Conservation (phyloP, 1,140 invertebrate species). For the Drosophila quadrilineata region DNA sequence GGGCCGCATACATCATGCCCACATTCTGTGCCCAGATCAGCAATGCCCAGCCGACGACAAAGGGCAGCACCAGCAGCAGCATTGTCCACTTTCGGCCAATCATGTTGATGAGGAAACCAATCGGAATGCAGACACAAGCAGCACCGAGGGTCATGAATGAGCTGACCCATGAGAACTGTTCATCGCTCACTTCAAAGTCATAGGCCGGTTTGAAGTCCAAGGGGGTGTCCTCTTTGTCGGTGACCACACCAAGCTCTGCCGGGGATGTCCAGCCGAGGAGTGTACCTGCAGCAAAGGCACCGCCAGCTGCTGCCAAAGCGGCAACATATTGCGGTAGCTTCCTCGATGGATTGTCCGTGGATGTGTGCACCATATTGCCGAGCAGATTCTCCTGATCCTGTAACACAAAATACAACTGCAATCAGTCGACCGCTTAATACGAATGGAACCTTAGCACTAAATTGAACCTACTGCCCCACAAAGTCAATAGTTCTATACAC, state of each 20-base stretch:
- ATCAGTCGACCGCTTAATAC: neutral
- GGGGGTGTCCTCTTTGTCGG: no score
- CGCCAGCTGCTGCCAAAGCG: slow-evolving; percentile 84
- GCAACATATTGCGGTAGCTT: slow-evolving; percentile 87
- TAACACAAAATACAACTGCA: neutral
- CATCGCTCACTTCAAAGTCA: slow-evolving; percentile 81
- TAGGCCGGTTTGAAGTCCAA: slow-evolving; percentile 83
- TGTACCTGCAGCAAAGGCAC: slow-evolving; percentile 83
- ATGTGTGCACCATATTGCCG: slow-evolving; percentile 70
- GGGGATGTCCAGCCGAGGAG: slow-evolving; percentile 90
- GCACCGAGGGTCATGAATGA: slow-evolving; percentile 88
- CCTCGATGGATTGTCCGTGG: slow-evolving; percentile 64
- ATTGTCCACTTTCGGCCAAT: slow-evolving; percentile 89
- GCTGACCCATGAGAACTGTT: slow-evolving; percentile 87
- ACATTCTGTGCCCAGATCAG: slow-evolving; percentile 87
- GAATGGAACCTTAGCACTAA: slow-evolving; percentile 35
- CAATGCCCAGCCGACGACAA: slow-evolving; percentile 88
- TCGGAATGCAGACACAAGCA: slow-evolving; percentile 86
- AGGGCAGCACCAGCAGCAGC: slow-evolving; percentile 87
- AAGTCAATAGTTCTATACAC: no score
- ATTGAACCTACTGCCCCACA: slow-evolving; percentile 30
- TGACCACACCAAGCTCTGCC: slow-evolving; percentile 82
- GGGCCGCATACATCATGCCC: slow-evolving; percentile 86
- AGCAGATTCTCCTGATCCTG: slow-evolving; percentile 78
- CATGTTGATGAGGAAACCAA: slow-evolving; percentile 87